Evolutionary conservation across 1,140 invertebrate species (phyloP).

Genomic region (Matsumurasca onukii): DNA sequence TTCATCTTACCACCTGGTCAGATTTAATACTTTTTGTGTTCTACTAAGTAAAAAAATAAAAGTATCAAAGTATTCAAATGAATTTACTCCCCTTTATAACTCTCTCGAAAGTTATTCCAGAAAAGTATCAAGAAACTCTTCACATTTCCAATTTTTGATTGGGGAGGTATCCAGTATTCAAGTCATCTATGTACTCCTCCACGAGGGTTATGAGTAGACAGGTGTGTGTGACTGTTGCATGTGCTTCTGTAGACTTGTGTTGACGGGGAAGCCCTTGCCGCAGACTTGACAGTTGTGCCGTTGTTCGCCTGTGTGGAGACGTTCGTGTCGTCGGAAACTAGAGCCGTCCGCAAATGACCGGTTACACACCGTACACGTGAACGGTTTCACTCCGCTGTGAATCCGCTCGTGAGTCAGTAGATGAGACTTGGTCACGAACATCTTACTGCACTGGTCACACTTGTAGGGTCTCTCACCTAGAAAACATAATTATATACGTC

Average conservation of each 20-base stretch:
- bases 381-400: conserved; percentile 55
- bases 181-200: no score
- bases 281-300: conserved; percentile 71
- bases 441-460: conserved; percentile 81
- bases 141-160: no score
- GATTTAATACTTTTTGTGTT: no score
- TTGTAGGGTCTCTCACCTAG: conserved; percentile 78
- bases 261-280: conserved; percentile 63
- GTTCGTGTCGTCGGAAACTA: conserved; percentile 55
- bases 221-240: conserved; percentile 18
- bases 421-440: conserved; percentile 88
- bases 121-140: no score
- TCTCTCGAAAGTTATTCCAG: no score
- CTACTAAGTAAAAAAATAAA: no score
- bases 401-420: conserved; percentile 81
- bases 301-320: conserved; percentile 70
- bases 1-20: no score
- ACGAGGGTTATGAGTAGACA: no score
- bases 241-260: conserved; percentile 56
- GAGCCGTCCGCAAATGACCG: conserved; percentile 28
- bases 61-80: no score
- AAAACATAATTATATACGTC: conserved; percentile 30
- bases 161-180: no score
- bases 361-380: conserved; percentile 32
- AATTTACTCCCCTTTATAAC: no score